Evolutionary conservation across 2,113 vertebrate genomes (phyloP), one percentile per base, ranked within the genome.

Genomic region (Ploceus nigricollis): DNA sequence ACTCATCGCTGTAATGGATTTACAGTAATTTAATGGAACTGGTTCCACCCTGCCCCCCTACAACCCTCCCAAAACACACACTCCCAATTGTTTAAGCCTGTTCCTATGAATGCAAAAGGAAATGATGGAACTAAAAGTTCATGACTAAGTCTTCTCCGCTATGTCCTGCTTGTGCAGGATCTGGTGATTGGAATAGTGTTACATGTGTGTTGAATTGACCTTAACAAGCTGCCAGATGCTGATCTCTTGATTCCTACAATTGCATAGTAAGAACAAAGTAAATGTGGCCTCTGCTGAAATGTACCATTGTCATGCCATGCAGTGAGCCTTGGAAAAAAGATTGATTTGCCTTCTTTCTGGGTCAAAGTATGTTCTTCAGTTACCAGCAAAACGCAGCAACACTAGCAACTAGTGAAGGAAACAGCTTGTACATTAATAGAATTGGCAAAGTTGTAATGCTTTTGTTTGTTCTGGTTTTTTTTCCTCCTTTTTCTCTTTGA

Each of bases 401-500:
- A 42, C 14, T 12, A 71, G 72, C 15, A 73, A 8, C 7, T 56
- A 28, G 23, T 18, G 44, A 82, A 57, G 27, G 17, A 79, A 69
- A 22, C 42, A 61, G 7, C 9, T 82, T 31, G 12, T 51, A 79
- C 22, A 18, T 48, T 3, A 63, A 17, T 24, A 35, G 8, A 80
- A 58, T 25, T 37, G 8, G 10, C 6, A 51, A 61, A 81, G 15
- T 23, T 48, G 2, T 65, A 54, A 82, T 20, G 1, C 40, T 70
- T 89, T 73, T 4, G 5, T 51, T 69, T 86, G 5, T 47, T n/a
- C 33, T 22, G 5, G 5, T 22, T 35, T 24, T 30, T 11, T 27
- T 8, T 1, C 25, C 28, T 25, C 2, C 2, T 53, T 47, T 71
- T 58, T 78, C 7, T 94, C 87, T 95, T 96, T 81, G 56, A 99